Conservation (phyloP, 2,113 vertebrate species). For the Phylloscopus trochiloides region DNA sequence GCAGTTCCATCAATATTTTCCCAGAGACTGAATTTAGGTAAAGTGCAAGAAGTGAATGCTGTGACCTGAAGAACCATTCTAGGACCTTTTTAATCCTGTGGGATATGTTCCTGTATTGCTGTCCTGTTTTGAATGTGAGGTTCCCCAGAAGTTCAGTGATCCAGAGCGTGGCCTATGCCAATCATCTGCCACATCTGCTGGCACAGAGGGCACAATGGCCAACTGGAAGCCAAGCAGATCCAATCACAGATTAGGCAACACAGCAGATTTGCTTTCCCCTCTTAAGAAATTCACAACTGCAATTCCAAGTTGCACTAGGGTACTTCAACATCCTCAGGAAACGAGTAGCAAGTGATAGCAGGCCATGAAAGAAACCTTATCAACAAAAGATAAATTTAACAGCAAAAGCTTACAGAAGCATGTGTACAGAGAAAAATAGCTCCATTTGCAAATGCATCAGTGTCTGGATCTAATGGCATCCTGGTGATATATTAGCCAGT, state of each 20-base stretch:
- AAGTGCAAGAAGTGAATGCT: not conserved
- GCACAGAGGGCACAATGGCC: not conserved
- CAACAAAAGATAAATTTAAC: not conserved
- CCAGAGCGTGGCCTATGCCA: not conserved
- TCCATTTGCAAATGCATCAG: not conserved
- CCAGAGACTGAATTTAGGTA: accelerated
- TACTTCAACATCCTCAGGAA: not conserved
- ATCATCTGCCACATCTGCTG: not conserved
- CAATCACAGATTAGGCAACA: not conserved
- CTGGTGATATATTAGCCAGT: not conserved
- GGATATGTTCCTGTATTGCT: accelerated
- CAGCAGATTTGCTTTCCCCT: not conserved
- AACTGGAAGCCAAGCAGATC: not conserved
- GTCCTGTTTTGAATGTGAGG: not conserved
- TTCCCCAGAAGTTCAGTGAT: not conserved
- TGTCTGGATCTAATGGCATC: not conserved
- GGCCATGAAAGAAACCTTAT: not conserved
- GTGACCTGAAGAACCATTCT: not conserved
- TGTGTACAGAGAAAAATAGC: not conserved
- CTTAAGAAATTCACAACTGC: not conserved
- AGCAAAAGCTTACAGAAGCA: not conserved
- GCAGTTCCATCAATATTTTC: not conserved
- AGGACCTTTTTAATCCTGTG: not conserved
- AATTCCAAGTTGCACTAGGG: not conserved
- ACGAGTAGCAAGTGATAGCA: not conserved